These are phyloP conservation scores for Leptopilina boulardi DNA, from an alignment of 1,140 invertebrate species.

Conservation along the genomic window DNA sequence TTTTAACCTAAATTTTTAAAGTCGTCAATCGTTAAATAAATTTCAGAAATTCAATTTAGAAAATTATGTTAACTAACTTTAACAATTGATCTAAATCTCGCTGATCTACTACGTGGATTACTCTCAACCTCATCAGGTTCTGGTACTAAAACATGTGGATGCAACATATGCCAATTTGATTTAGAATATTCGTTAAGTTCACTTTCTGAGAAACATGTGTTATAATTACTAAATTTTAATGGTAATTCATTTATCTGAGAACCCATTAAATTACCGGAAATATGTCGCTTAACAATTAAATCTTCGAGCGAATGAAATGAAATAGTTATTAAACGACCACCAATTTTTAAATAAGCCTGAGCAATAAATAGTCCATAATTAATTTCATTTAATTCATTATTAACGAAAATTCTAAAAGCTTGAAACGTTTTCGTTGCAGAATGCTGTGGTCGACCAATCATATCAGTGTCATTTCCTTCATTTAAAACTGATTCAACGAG, in stretches of 20 bases:
- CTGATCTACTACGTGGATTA: slow-evolving; percentile 92
- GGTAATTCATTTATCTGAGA: slow-evolving; percentile 81
- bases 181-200: slow-evolving; percentile 80
- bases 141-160: slow-evolving; percentile 89
- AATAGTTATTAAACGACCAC: slow-evolving; percentile 88
- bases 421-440: slow-evolving; percentile 95
- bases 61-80: slow-evolving; percentile 79
- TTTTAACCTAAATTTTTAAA: too few species aligned
- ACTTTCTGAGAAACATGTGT: slow-evolving; percentile 76
- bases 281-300: slow-evolving; percentile 94
- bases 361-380: slow-evolving; percentile 92
- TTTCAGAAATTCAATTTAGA: slow-evolving; percentile 1
- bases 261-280: slow-evolving; percentile 85
- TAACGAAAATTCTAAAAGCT: slow-evolving; percentile 96
- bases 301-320: slow-evolving; percentile 97
- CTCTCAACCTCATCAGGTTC: slow-evolving; percentile 82
- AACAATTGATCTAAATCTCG: slow-evolving; percentile 89
- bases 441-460: slow-evolving; percentile 85
- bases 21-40: not conserved
- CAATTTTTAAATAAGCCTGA: slow-evolving; percentile 84
- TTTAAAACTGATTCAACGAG: slow-evolving; percentile 81
- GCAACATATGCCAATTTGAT: slow-evolving; percentile 85
- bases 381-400: slow-evolving; percentile 97
- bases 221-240: slow-evolving; percentile 80
- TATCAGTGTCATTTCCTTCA: slow-evolving; percentile 77